Percentiles rank a stretch among this genome's conserved stretches.
Conservation (phyloP, 2,113 vertebrate species). For the Ptilorrhoa leucosticta region DNA sequence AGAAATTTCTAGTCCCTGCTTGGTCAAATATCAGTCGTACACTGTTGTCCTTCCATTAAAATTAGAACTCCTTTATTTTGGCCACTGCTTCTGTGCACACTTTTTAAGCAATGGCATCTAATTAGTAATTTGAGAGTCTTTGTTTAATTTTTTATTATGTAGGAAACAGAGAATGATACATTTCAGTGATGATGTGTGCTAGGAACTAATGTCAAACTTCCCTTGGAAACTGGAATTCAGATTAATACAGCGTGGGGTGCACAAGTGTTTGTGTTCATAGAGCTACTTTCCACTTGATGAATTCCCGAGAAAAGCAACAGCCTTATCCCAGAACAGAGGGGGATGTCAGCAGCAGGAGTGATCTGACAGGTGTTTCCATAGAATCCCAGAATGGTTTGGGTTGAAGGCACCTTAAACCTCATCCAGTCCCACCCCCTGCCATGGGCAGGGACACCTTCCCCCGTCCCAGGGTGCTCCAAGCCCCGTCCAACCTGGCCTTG, state of each 20-base stretch:
- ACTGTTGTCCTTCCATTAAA: not conserved
- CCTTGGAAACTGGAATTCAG: not conserved
- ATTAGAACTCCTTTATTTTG: not conserved
- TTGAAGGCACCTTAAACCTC: accelerated
- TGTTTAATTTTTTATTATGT: not conserved
- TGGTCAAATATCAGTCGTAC: not conserved
- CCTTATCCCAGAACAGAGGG: not conserved
- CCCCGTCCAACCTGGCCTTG: accelerated
- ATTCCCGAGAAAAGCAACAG: not conserved
- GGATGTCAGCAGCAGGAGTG: not conserved
- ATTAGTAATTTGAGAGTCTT: not conserved
- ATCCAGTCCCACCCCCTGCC: not conserved
- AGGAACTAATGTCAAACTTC: not conserved
- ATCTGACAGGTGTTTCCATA: not conserved
- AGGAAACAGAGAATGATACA: not conserved
- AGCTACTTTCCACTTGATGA: not conserved
- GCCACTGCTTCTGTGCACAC: not conserved
- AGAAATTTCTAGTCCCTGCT: not conserved
- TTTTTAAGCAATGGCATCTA: not conserved
- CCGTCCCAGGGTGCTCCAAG: accelerated
- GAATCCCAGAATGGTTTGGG: not conserved
- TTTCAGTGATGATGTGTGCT: not conserved
- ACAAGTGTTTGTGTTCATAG: not conserved
- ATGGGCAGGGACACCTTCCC: not conserved
- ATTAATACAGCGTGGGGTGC: not conserved